Conservation (phyloP, 2,888 invertebrate species). For the Lymantria dispar region DNA sequence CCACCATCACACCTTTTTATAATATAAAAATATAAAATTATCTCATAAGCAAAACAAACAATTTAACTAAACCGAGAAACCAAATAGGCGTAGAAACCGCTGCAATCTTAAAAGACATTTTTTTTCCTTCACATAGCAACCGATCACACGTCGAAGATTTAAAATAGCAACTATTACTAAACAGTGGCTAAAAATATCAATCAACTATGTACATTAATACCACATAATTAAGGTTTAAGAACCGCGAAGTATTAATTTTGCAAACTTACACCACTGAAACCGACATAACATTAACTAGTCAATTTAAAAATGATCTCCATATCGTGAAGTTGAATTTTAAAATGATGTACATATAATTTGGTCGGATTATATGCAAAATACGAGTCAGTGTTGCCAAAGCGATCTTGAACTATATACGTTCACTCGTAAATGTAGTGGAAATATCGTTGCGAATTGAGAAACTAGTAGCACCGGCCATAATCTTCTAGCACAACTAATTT, state of each 20-base stretch:
- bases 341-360: slow-evolving; percentile 9
- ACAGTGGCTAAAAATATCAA: slow-evolving; percentile 36
- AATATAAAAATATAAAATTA: too few relatives aligned
- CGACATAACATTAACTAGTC: slow-evolving; percentile 1
- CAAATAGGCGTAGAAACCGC: too few relatives aligned
- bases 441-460: slow-evolving; percentile 32
- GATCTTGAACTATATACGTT: slow-evolving; percentile 40
- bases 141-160: not conserved
- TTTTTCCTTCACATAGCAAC: not conserved
- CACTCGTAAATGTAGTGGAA: slow-evolving; percentile 40
- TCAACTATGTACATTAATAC: slow-evolving; percentile 33
- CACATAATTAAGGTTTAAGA: slow-evolving; percentile 35
- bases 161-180: slow-evolving; percentile 26
- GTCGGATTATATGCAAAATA: slow-evolving; percentile 35
- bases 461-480: slow-evolving; percentile 21
- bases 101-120: too few relatives aligned
- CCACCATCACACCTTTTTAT: too few relatives aligned
- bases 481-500: slow-evolving; percentile 13
- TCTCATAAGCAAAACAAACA: too few relatives aligned
- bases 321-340: slow-evolving; percentile 12
- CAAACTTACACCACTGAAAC: slow-evolving; percentile 23
- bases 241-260: slow-evolving; percentile 19
- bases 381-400: slow-evolving; percentile 34
- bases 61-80: too few relatives aligned
- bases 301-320: slow-evolving; percentile 11